A percentile compares a stretch with the other conserved stretches of the same genome.
Conservation (phyloP, 2,888 invertebrate species). For the Tenthredo mesomela region DNA sequence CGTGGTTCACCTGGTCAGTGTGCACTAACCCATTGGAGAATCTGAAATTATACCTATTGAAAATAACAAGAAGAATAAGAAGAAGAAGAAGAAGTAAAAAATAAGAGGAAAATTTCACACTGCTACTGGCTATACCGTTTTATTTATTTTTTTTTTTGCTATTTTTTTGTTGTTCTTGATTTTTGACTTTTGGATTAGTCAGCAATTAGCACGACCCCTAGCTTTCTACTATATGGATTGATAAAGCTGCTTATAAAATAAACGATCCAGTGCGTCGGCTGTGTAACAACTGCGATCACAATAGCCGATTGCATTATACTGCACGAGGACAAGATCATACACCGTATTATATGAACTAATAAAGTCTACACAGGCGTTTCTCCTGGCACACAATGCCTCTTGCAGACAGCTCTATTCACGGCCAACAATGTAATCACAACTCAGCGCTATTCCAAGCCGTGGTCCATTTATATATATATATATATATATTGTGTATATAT, state of each 20-base stretch:
- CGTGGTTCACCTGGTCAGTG: conserved; percentile 9
- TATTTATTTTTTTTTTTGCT: not conserved
- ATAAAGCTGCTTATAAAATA: conserved; percentile 17
- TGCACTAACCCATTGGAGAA: not conserved
- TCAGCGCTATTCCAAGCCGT: conserved; percentile 66
- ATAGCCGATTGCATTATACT: conserved; percentile 49
- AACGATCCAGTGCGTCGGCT: not conserved
- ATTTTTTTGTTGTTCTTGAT: not conserved
- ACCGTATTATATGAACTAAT: conserved; percentile 51
- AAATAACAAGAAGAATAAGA: not conserved
- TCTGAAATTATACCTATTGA: not conserved
- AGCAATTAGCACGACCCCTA: not conserved
- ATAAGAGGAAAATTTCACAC: conserved; percentile 2
- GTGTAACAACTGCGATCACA: conserved; percentile 37
- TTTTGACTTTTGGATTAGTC: not conserved
- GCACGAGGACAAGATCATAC: conserved; percentile 45
- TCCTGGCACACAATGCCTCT: conserved; percentile 65
- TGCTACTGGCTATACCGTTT: not conserved
- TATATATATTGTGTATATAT: no score
- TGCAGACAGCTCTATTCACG: conserved; percentile 70
- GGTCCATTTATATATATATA: not conserved
- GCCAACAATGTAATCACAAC: conserved; percentile 73
- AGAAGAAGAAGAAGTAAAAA: not conserved
- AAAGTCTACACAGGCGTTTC: conserved; percentile 59
- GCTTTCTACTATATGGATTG: not conserved